Evolutionary conservation across 2,113 vertebrate species (phyloP).

Genomic region (Puma concolor): DNA sequence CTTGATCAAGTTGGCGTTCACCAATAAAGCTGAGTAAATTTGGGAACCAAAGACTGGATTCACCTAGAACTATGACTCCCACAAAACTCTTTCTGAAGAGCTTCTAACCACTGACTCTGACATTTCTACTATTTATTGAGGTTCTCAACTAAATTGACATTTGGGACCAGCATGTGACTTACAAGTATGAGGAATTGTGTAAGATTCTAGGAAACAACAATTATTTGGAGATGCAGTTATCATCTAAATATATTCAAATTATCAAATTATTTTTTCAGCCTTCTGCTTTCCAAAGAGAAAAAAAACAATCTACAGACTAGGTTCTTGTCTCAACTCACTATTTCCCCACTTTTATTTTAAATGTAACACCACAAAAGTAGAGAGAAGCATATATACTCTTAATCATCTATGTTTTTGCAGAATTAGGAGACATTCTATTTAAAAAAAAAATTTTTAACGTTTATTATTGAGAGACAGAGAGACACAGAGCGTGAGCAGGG

Average conservation of each 20-base stretch:
- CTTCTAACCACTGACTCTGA: background rate
- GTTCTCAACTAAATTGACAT: background rate
- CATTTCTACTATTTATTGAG: background rate
- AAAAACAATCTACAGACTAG: background rate
- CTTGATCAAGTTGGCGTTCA: background rate
- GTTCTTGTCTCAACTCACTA: background rate
- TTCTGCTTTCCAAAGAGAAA: background rate
- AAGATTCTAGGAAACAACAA: background rate
- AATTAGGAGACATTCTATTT: background rate
- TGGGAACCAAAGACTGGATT: background rate
- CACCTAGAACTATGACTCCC: background rate
- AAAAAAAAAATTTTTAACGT: too few species aligned
- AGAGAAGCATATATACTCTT: background rate
- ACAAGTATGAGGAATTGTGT: background rate
- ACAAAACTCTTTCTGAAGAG: background rate
- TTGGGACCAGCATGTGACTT: background rate
- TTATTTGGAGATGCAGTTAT: background rate
- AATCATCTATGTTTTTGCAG: background rate
- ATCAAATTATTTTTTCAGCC: background rate
- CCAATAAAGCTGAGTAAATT: background rate
- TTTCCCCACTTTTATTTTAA: background rate
- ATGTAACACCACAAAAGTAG: background rate
- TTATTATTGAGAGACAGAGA: background rate
- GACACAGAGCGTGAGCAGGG: background rate
- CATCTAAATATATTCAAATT: background rate